These are phyloP conservation scores for Hoplostethus mediterraneus DNA, from an alignment of 2,797 vertebrate genomes.

Conservation along the genomic window DNA sequence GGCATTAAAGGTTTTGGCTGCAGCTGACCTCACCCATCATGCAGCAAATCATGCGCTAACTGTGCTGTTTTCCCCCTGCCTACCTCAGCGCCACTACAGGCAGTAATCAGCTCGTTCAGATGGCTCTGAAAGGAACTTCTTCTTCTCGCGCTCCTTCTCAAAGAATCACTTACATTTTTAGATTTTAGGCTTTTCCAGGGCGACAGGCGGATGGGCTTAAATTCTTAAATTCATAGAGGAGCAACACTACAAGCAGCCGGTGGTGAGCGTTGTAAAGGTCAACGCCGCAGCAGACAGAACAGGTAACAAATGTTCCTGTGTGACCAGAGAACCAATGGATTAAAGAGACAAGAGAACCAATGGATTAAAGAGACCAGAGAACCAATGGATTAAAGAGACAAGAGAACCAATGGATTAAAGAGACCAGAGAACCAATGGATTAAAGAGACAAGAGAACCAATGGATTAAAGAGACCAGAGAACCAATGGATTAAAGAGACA, in stretches of 20 bases:
- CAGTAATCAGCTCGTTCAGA: conserved; percentile 28
- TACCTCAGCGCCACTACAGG: conserved; percentile 10
- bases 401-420: no score
- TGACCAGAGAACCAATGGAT: neutral
- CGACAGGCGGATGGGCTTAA: conserved; percentile 26
- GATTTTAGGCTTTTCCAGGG: neutral
- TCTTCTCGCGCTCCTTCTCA: conserved; percentile 16
- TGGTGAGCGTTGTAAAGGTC: neutral
- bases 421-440: no score
- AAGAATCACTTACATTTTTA: neutral
- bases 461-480: no score
- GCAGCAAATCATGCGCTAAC: neutral
- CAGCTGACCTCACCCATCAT: neutral
- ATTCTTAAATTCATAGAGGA: conserved; percentile 10
- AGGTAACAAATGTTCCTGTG: neutral
- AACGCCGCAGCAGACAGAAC: neutral
- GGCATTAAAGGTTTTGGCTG: neutral
- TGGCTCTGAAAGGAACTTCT: conserved; percentile 8
- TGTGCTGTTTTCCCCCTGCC: neutral
- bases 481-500: no score
- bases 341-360: no score
- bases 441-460: neutral
- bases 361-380: no score
- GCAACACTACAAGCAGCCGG: neutral
- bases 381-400: no score